These are phyloP conservation scores for Apodemia hepburni DNA, from an alignment of 2,888 invertebrate genomes.

Conservation along the genomic window DNA sequence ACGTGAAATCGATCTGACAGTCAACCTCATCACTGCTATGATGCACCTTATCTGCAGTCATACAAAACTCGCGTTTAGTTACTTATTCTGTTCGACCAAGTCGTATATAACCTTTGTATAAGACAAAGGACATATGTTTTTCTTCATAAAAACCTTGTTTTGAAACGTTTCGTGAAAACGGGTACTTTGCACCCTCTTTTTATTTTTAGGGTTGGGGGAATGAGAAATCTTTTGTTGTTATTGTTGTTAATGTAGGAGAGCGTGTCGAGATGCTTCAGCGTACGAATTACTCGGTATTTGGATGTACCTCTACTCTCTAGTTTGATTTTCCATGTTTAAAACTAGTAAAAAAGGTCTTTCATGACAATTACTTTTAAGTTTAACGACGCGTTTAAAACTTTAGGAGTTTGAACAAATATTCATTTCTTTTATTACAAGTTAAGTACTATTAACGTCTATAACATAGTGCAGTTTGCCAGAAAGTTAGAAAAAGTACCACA, in stretches of 20 bases:
- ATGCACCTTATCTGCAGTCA: too few relatives aligned
- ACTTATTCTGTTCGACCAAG: too few relatives aligned
- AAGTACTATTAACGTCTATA: too few relatives aligned
- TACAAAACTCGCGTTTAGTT: too few relatives aligned
- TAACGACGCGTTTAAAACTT: too few relatives aligned
- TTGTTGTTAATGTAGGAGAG: slow-evolving; percentile 25
- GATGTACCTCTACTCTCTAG: neutral
- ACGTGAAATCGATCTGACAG: too few relatives aligned
- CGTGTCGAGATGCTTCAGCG: neutral
- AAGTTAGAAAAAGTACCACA: too few relatives aligned
- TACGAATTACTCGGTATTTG: neutral
- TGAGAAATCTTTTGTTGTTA: slow-evolving; percentile 28
- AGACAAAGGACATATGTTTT: neutral
- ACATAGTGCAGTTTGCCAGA: too few relatives aligned
- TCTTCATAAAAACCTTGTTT: slow-evolving; percentile 16
- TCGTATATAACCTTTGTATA: too few relatives aligned
- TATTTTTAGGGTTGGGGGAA: slow-evolving; percentile 22
- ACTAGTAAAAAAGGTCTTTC: neutral
- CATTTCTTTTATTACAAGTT: too few relatives aligned
- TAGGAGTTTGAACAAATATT: too few relatives aligned
- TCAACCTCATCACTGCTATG: too few relatives aligned
- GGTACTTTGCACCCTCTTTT: slow-evolving; percentile 15
- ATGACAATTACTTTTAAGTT: neutral
- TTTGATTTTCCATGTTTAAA: neutral
- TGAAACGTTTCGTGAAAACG: slow-evolving; percentile 14